phyloP scores from a whole-genome alignment of 1,140 invertebrate species.

The Wiebesia pumilae region DNA sequence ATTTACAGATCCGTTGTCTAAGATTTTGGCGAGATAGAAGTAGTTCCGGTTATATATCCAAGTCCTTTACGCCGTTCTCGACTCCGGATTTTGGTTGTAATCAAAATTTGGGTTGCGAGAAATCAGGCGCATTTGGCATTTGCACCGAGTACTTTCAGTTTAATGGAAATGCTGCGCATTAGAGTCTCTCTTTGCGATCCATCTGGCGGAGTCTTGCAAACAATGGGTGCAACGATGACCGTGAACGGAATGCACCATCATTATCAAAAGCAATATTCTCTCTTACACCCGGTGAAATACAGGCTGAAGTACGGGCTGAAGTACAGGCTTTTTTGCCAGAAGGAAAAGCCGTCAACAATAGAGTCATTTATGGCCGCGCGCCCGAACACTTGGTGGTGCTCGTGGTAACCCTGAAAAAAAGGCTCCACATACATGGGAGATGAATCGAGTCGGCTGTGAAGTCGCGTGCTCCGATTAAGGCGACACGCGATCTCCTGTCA shows the following conservation, averaged over 20 bases:
- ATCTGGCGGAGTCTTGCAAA: too few species aligned
- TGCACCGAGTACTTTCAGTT: background rate
- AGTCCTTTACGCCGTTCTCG: background rate
- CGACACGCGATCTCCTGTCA: slow-evolving; percentile 20
- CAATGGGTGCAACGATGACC: background rate
- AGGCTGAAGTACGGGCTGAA: too few species aligned
- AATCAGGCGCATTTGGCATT: background rate
- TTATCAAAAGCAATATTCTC: background rate
- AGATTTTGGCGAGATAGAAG: too few species aligned
- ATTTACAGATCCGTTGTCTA: too few species aligned
- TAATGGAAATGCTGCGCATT: background rate
- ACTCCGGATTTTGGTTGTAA: background rate
- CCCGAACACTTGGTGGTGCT: background rate
- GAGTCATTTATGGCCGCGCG: background rate
- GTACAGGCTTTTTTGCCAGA: too few species aligned
- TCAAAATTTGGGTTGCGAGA: background rate
- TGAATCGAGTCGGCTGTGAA: background rate
- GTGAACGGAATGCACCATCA: background rate
- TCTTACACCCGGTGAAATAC: too few species aligned
- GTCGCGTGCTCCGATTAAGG: slow-evolving; percentile 26
- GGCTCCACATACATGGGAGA: background rate
- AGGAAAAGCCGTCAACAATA: background rate
- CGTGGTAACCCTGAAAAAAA: background rate
- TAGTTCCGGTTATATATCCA: too few species aligned
- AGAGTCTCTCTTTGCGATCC: too few species aligned